Evolutionary conservation across 2,113 vertebrate species (phyloP).

Genomic region (Machaerirhynchus nigripectus): DNA sequence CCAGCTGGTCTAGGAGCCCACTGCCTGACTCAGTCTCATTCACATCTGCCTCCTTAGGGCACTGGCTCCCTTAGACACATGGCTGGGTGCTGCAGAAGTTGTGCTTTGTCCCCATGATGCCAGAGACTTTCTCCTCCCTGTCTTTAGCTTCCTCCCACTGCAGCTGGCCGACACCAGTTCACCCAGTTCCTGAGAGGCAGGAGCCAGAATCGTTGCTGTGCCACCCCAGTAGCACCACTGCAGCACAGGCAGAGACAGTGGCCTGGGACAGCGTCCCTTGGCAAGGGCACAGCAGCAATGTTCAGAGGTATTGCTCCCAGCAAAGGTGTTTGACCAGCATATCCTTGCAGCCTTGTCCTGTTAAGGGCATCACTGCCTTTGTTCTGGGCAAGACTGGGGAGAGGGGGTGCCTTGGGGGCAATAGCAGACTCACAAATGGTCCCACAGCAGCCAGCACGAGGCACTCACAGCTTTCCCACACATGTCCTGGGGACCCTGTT

Average conservation of each 20-base stretch:
- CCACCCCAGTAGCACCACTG: not conserved
- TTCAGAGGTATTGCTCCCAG: not conserved
- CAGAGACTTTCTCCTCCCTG: not conserved
- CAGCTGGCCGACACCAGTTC: not conserved
- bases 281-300: not conserved
- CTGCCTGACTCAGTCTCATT: not conserved
- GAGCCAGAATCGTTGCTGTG: not conserved
- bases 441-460: not conserved
- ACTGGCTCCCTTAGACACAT: accelerated
- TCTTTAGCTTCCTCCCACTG: not conserved
- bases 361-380: not conserved
- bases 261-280: not conserved
- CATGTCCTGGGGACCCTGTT: accelerated
- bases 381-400: not conserved
- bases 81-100: not conserved
- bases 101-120: not conserved
- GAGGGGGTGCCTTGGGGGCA: not conserved
- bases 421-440: not conserved
- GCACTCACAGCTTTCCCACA: accelerated
- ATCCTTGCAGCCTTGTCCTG: not conserved
- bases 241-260: not conserved
- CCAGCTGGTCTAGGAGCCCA: accelerated
- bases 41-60: not conserved
- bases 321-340: not conserved
- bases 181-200: not conserved